Base-by-base conservation (phyloP, 2,797 vertebrate species). In the Pristis pectinata region DNA sequence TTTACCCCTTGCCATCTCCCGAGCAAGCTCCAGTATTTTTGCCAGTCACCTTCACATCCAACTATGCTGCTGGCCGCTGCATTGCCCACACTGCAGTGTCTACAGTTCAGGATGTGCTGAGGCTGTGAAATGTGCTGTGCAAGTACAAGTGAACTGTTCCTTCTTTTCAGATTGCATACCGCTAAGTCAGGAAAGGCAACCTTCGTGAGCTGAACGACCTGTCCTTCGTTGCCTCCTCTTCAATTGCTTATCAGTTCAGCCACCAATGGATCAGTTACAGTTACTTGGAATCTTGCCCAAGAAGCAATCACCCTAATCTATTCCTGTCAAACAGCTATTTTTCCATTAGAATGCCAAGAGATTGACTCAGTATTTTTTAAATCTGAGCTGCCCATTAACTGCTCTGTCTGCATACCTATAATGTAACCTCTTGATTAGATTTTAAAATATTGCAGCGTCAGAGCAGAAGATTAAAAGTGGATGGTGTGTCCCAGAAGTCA, bases 391-490 rank as follows among this genome's bases (percentile, higher is more conserved):
- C 85, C 85, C 56, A 61, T 89, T 89, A 61, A 61, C 34, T 17
- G 13, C 34, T 0, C 0, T 9, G 10, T 10, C 82, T 61, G 56
- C 8, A n/a, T 3, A n/a, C 85, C 15, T 56, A 61, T 22, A 11
- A 49, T n/a, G 53, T 89, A n/a, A 89, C 85, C 85, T 59, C 56
- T n/a, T 89, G 85, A 89, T 89, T 61, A 34, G 85, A 61, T 89
- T 89, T 30, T 17, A 22, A 15, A 85, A 83, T 85, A 37, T 89
- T 85, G 8, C 56, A 61, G 13, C 2, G 49, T 4, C 34, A 37
- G 85, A 34, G n/a, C 56, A 19, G 85, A 53, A 56, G 49, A 89
- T 89, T 89, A 89, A 37, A 61, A 64, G 30, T 61, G 85, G 34
- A 61, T 19, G 10, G 24, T 3, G 80, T 10, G 8, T 53, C 44